phyloP scores from a whole-genome alignment of 2,113 vertebrate genomes.

The Peromyscus polionotus region DNA sequence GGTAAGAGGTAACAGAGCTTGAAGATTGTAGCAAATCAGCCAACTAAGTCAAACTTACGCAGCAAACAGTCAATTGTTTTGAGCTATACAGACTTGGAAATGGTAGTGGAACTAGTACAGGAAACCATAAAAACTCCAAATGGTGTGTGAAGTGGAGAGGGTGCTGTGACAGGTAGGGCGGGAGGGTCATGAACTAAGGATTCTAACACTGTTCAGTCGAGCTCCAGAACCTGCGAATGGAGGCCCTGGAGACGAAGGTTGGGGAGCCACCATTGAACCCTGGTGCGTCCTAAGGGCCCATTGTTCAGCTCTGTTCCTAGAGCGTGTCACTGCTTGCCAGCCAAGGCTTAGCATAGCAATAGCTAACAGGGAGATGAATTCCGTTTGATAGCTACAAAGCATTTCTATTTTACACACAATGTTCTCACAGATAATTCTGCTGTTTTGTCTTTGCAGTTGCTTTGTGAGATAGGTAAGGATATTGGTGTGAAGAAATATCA shows the following conservation, averaged over 20 bases:
- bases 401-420: slow-evolving; percentile 21
- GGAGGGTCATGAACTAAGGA: not conserved
- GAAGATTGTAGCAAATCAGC: not conserved
- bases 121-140: slow-evolving; percentile 4
- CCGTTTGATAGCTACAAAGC: not conserved
- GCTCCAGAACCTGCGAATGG: not conserved
- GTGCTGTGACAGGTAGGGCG: not conserved
- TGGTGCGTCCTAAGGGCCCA: not conserved
- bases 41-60: not conserved
- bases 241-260: not conserved
- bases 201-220: not conserved
- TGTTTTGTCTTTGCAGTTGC: not conserved
- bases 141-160: not conserved
- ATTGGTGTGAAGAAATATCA: slow-evolving; percentile 42
- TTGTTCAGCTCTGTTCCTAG: not conserved
- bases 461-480: slow-evolving; percentile 4
- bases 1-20: not conserved
- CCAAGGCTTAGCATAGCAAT: not conserved
- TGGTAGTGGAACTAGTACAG: not conserved
- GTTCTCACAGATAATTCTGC: not conserved
- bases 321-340: not conserved
- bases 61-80: not conserved
- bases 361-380: slow-evolving; percentile 33
- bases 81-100: not conserved
- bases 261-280: not conserved